Evolutionary conservation across 2,113 vertebrate species (phyloP).

Genomic region (Pangasianodon gigas): DNA sequence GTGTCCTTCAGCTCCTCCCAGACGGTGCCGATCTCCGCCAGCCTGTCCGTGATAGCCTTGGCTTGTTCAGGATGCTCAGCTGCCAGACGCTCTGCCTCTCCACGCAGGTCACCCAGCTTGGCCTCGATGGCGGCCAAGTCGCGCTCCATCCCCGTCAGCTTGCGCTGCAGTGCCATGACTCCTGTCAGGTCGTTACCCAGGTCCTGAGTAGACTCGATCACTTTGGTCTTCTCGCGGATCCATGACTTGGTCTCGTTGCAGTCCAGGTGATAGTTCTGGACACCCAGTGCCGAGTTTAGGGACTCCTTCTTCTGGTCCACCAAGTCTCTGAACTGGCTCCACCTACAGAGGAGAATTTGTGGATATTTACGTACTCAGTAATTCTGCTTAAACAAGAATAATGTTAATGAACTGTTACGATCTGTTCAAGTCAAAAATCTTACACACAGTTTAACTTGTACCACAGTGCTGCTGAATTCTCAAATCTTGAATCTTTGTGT

Average conservation of each 20-base stretch:
- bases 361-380: background rate
- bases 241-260: constrained; percentile 99
- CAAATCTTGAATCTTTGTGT: too few species aligned
- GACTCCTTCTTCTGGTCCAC: constrained; percentile 96
- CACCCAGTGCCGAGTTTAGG: constrained; percentile 90
- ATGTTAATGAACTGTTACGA: background rate
- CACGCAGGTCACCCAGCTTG: constrained; percentile 90
- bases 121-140: constrained; percentile 95
- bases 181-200: constrained; percentile 95
- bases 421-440: background rate
- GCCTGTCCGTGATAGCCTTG: constrained; percentile 86
- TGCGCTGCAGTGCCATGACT: constrained; percentile 97
- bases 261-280: constrained; percentile 98
- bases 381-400: background rate
- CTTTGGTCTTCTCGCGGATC: constrained; percentile 99
- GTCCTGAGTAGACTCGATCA: constrained; percentile 98
- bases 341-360: constrained; percentile 71
- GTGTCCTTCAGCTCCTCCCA: constrained; percentile 98
- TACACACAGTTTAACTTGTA: too few species aligned
- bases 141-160: constrained; percentile 96
- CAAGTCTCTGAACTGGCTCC: constrained; percentile 97
- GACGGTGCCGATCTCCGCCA: constrained; percentile 87
- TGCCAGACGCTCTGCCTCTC: constrained; percentile 88
- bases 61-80: constrained; percentile 93
- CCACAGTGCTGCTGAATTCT: too few species aligned